These are phyloP conservation scores for Actinia tenebrosa DNA, from an alignment of 64 coral and sea anemone species.

Conservation along the genomic window DNA sequence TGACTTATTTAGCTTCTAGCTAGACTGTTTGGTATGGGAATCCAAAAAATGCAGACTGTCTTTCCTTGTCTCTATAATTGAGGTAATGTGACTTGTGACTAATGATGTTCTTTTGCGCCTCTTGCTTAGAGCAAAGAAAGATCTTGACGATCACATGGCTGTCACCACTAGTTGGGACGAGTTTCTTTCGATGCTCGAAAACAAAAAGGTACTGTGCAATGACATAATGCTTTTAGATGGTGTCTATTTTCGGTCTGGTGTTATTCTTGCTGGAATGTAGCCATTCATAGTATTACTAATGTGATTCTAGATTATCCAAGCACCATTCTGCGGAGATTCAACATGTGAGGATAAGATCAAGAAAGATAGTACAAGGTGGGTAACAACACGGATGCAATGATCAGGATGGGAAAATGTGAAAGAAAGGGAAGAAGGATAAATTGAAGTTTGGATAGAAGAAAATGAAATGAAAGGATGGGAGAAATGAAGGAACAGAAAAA, in stretches of 20 bases:
- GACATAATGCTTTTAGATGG: too few relatives aligned
- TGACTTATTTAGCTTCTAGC: too few relatives aligned
- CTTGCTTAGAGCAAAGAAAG: constrained; percentile 48
- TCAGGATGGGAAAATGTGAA: not conserved
- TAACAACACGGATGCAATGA: not conserved
- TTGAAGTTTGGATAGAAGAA: not conserved
- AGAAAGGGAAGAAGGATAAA: not conserved
- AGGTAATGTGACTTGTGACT: not conserved
- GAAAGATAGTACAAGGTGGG: constrained; percentile 94
- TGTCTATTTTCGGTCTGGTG: not conserved
- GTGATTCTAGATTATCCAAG: not conserved
- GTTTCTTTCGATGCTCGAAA: constrained; percentile 78
- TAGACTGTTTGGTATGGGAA: too few relatives aligned
- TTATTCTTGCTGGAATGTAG: not conserved
- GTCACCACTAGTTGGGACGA: constrained; percentile 76
- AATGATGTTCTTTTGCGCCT: not conserved
- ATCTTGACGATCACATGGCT: constrained; percentile 61
- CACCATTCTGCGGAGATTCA: constrained; percentile 91
- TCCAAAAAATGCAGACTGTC: too few relatives aligned
- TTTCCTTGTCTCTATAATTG: not conserved
- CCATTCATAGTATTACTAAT: not conserved
- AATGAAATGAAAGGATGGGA: not conserved
- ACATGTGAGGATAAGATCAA: constrained; percentile 85
- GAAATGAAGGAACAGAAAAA: too few relatives aligned
- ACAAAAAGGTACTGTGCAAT: constrained; percentile 56